Percentiles rank a stretch among this genome's conserved stretches.
Evolutionary conservation across 2,888 invertebrate species (phyloP).

Genomic region (Baccha elongata): DNA sequence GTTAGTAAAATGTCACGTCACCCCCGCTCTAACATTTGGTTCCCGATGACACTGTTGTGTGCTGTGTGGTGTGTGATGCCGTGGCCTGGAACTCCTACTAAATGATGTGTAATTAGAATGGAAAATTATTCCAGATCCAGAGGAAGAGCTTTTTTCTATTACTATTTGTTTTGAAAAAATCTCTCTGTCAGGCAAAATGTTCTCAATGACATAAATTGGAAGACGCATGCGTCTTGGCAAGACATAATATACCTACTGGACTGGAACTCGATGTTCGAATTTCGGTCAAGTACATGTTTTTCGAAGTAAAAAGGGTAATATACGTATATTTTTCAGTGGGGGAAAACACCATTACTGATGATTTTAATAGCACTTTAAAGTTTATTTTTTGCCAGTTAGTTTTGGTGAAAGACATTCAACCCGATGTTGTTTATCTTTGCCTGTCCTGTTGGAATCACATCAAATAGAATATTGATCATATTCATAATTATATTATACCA

Average conservation of each 20-base stretch:
- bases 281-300: conserved; percentile 37
- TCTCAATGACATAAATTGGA: conserved; percentile 16
- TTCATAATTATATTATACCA: no score
- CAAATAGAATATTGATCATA: no score
- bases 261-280: conserved; percentile 22
- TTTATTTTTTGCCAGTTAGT: no score
- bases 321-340: conserved; percentile 45
- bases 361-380: no score
- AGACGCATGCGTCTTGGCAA: conserved; percentile 59
- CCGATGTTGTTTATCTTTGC: no score
- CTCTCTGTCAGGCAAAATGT: conserved; percentile 1
- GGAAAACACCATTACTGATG: no score
- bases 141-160: conserved; percentile 44
- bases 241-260: no score
- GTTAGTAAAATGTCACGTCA: conserved; percentile 60
- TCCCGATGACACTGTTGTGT: conserved; percentile 54
- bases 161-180: conserved; percentile 21
- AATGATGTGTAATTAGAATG: conserved; percentile 38
- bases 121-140: conserved; percentile 28
- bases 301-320: conserved; percentile 47
- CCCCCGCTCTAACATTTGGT: conserved; percentile 35
- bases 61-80: no score
- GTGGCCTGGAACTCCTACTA: conserved; percentile 49
- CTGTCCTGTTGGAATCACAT: no score
- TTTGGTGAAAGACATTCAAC: no score